phyloP scores from a whole-genome alignment of 2,797 vertebrate genomes.

The Phaenicophaeus curvirostris region DNA sequence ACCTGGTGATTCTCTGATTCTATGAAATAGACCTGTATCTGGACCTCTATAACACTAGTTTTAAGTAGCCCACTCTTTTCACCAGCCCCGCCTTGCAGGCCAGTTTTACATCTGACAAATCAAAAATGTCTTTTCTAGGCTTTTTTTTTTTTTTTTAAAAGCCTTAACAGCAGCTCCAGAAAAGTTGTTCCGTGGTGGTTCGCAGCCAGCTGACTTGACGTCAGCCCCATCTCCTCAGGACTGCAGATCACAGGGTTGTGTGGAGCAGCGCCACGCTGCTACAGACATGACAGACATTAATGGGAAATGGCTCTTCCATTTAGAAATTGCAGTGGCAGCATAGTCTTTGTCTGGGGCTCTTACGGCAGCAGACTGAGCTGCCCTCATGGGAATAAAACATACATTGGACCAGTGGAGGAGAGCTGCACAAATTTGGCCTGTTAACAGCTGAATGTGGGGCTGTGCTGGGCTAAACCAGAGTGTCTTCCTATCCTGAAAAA shows the following conservation, averaged over 20 bases:
- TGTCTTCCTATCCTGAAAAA: not conserved
- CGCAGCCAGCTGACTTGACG: not conserved
- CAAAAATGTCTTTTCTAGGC: not conserved
- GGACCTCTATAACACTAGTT: not conserved
- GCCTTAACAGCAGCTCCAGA: not conserved
- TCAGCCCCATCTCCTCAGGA: not conserved
- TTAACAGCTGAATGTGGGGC: not conserved
- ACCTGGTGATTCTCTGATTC: too few relatives aligned
- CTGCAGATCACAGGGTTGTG: not conserved
- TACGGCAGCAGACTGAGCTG: slow-evolving; percentile 9
- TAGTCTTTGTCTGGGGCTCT: not conserved
- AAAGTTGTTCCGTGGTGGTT: not conserved
- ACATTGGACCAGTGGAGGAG: not conserved
- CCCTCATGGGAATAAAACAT: not conserved
- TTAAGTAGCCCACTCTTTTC: not conserved
- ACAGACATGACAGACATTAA: not conserved
- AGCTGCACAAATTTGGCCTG: accelerated
- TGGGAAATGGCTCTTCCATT: not conserved
- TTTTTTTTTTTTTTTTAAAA: not conserved
- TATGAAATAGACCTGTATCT: too few relatives aligned
- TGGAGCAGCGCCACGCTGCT: not conserved
- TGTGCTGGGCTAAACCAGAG: not conserved
- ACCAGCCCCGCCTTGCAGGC: not conserved
- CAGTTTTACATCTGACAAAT: not conserved
- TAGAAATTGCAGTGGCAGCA: slow-evolving; percentile 40